Percentiles rank a stretch among this genome's conserved stretches.
phyloP scores from a whole-genome alignment of 2,113 vertebrate genomes.

The Brachyhypopomus gauderio region DNA sequence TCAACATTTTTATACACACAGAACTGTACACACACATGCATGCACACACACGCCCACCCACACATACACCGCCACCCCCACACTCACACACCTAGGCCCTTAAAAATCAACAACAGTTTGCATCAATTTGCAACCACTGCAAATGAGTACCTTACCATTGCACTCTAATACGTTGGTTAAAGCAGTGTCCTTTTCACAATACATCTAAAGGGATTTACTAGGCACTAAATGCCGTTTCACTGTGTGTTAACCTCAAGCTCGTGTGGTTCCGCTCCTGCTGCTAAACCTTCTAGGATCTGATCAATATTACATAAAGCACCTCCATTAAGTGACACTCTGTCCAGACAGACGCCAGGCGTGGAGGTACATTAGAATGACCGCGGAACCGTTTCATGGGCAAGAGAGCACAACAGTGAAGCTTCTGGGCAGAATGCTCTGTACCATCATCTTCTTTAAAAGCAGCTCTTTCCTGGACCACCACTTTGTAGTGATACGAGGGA shows the following conservation, averaged over 20 bases:
- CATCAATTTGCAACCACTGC: too few species aligned
- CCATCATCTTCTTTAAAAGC: not conserved
- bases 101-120: too few species aligned
- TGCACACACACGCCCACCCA: too few species aligned
- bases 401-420: conserved; percentile 14
- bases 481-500: not conserved
- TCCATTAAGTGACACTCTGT: conserved; percentile 68
- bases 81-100: too few species aligned
- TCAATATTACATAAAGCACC: conserved; percentile 77
- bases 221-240: conserved; percentile 59
- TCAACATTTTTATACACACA: too few species aligned
- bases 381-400: conserved; percentile 60
- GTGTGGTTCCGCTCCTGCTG: conserved; percentile 56
- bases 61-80: too few species aligned
- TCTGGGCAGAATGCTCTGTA: not conserved
- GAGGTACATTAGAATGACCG: conserved; percentile 55
- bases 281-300: conserved; percentile 60
- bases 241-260: conserved; percentile 64
- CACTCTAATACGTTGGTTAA: not conserved
- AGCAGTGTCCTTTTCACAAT: conserved; percentile 37
- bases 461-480: not conserved
- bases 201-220: conserved; percentile 67
- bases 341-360: conserved; percentile 60
- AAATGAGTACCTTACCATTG: too few species aligned
- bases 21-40: too few species aligned